Conservation (phyloP, 2,888 invertebrate species). For the Platerodrilus igneus region DNA sequence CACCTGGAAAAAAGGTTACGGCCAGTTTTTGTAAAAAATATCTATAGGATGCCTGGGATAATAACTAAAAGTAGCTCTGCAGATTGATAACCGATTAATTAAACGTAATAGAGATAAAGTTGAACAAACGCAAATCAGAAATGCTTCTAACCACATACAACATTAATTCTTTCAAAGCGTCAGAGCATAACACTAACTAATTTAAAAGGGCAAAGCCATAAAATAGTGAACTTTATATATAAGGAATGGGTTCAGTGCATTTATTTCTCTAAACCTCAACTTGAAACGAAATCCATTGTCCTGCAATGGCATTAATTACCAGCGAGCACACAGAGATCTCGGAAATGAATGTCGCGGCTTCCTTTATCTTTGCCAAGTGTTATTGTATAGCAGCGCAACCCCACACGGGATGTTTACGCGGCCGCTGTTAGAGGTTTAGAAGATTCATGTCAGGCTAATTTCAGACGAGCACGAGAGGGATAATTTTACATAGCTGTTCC, state of each 20-base stretch:
- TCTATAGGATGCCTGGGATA: too few species aligned
- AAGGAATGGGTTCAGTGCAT: slow-evolving; percentile 11
- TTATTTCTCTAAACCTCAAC: slow-evolving; percentile 17
- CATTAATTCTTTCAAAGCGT: too few species aligned
- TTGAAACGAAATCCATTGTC: slow-evolving; percentile 36
- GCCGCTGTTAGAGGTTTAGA: slow-evolving; percentile 35
- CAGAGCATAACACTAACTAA: too few species aligned
- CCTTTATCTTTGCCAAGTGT: slow-evolving; percentile 38
- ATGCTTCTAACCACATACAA: too few species aligned
- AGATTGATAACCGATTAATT: too few species aligned
- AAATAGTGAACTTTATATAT: too few species aligned
- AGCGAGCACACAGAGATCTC: slow-evolving; percentile 36
- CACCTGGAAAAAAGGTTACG: too few species aligned
- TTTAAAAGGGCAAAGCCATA: too few species aligned
- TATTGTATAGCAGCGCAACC: slow-evolving; percentile 25
- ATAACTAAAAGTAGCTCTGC: too few species aligned
- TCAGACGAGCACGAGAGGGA: slow-evolving; percentile 37
- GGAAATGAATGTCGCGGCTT: slow-evolving; percentile 45
- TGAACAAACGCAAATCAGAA: too few species aligned
- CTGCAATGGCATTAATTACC: slow-evolving; percentile 44
- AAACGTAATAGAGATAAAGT: too few species aligned
- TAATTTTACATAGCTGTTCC: slow-evolving; percentile 38
- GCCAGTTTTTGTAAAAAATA: too few species aligned
- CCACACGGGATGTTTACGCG: slow-evolving; percentile 35
- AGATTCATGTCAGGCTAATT: slow-evolving; percentile 41